Evolutionary conservation across 37 sponge, comb jelly and placozoan species (phyloP), one percentile per base, ranked within the genome.

Genomic region (Haliclona indistincta): DNA sequence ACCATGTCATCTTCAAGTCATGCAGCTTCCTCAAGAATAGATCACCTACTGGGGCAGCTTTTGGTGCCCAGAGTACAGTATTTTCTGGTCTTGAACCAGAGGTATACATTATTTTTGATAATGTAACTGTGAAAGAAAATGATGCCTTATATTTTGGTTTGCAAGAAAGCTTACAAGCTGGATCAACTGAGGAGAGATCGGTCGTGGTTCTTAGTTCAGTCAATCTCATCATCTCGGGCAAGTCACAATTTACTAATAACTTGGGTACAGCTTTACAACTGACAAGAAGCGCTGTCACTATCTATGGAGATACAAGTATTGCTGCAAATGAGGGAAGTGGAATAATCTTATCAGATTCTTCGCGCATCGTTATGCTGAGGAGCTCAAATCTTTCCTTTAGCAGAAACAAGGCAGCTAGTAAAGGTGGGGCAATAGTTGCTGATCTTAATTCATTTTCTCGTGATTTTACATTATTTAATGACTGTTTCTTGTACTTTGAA

Each of bases 371-470:
- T 5, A 26, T 56, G 5, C n/a, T 28, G 11, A 6, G 28, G 1
- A 36, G 34, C 42, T n/a, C 74, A 23, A 32, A 20, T 6, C 1
- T 73, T 7, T 17, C 5, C 35, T 71, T 81, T 35, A 28, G 2
- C 1, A 34, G 25, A 38, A 81, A 73, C 38, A 4, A 33, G 25
- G 82, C 66, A 0, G 34, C 37, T 11, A n/a, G 45, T 40, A 39
- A 19, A 45, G 82, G 74, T 44, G 82, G 82, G 3, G 82, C 74
- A 44, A 55, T 73, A 26, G n/a, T n/a, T n/a, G 58, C n/a, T n/a
- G n/a, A n/a, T n/a, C n/a, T n/a, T n/a, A n/a, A n/a, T n/a, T n/a
- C n/a, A n/a, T n/a, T n/a, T n/a, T n/a, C n/a, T n/a, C n/a, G n/a
- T n/a, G n/a, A n/a, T n/a, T n/a, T n/a, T n/a, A n/a, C n/a, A n/a